A percentile compares a stretch with the other conserved stretches of the same genome.
Evolutionary conservation across 35 echinoderm and acorn worm species (phyloP).

Genomic region (Lytechinus pictus): DNA sequence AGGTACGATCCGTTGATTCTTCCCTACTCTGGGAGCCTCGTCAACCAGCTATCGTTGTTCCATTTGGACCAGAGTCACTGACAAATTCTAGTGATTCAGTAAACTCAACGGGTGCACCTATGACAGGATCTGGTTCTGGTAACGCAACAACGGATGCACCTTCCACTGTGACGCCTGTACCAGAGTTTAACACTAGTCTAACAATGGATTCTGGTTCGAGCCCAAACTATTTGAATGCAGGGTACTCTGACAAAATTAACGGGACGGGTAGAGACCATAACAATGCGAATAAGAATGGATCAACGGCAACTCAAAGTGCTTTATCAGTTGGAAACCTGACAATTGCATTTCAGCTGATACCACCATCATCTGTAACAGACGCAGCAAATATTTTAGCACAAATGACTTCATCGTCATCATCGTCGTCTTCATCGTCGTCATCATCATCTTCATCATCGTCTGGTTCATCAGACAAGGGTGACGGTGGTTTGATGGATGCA

Average conservation of each 20-base stretch:
- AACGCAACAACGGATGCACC: neutral
- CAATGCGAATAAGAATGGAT: neutral
- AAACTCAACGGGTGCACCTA: neutral
- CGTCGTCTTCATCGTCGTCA: neutral
- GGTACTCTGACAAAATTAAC: neutral
- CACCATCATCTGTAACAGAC: neutral
- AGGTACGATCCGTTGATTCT: neutral
- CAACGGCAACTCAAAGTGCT: neutral
- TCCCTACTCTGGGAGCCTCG: neutral
- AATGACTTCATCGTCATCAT: slow-evolving; percentile 17
- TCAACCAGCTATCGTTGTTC: neutral
- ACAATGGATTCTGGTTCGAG: neutral
- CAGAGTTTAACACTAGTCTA: neutral
- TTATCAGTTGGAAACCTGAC: slow-evolving; percentile 25
- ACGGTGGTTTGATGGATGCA: neutral
- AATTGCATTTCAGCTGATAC: slow-evolving; percentile 22
- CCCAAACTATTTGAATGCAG: neutral
- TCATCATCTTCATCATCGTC: slow-evolving; percentile 34
- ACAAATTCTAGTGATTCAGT: neutral
- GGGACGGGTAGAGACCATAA: neutral
- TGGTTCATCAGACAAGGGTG: neutral
- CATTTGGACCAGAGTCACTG: slow-evolving; percentile 21
- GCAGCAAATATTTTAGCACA: neutral
- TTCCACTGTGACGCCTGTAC: neutral
- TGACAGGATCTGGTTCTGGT: neutral